These are phyloP conservation scores for Homalodisca vitripennis DNA, from an alignment of 1,140 invertebrate genomes.

Conservation along the genomic window DNA sequence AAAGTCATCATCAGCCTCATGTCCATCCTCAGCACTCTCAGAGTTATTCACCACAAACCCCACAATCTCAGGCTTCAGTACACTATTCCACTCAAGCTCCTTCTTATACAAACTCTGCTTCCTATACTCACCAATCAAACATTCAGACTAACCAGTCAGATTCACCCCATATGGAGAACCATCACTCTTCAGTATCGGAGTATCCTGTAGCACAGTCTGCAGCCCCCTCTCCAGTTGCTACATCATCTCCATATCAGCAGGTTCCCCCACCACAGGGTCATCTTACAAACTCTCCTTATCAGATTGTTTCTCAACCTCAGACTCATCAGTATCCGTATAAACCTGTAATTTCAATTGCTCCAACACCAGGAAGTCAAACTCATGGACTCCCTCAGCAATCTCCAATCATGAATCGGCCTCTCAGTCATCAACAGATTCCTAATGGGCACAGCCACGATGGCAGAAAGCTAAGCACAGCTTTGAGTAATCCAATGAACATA, in stretches of 20 bases:
- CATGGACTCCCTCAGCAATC: constrained; percentile 24
- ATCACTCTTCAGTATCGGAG: not conserved
- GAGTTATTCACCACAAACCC: constrained; percentile 11
- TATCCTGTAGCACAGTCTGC: not conserved
- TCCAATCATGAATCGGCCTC: constrained; percentile 13
- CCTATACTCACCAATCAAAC: not conserved
- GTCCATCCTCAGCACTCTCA: not conserved
- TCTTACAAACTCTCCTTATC: constrained; percentile 28
- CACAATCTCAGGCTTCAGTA: no score
- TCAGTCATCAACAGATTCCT: not conserved
- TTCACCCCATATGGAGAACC: not conserved
- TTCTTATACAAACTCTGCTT: not conserved
- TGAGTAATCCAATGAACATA: not conserved
- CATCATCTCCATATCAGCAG: constrained; percentile 5
- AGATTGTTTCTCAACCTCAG: constrained; percentile 29
- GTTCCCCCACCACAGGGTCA: not conserved
- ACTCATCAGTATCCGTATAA: not conserved
- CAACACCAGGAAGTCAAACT: not conserved
- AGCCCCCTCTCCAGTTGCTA: not conserved
- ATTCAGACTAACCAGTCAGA: not conserved
- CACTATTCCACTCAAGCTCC: not conserved
- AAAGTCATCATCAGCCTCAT: constrained; percentile 11
- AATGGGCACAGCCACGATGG: not conserved
- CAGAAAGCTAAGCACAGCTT: constrained; percentile 5
- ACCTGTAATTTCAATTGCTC: not conserved